Evolutionary conservation across 2,113 vertebrate genomes (phyloP).

Genomic region (Nannospalax galili): DNA sequence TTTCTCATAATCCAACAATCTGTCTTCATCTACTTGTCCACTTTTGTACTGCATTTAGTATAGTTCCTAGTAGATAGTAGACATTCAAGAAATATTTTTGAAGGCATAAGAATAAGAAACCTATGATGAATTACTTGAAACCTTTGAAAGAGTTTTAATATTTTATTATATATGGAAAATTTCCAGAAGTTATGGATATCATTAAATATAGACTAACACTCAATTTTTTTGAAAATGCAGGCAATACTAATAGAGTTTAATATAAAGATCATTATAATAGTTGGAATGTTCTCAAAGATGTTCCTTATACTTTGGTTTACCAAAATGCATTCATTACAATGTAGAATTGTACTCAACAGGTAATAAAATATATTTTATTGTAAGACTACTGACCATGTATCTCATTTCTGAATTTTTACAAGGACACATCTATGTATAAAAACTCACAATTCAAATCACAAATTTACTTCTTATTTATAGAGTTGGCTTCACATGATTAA

Average conservation of each 20-base stretch:
- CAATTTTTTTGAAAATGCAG: not conserved
- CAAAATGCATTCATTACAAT: slow-evolving; percentile 17
- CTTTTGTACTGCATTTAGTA: not conserved
- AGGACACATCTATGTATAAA: not conserved
- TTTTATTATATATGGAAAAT: not conserved
- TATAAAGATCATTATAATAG: not conserved
- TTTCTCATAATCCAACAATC: not conserved
- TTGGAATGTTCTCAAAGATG: not conserved
- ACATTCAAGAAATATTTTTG: slow-evolving; percentile 13
- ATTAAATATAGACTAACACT: slow-evolving; percentile 13
- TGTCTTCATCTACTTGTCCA: not conserved
- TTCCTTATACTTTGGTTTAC: not conserved
- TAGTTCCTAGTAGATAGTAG: not conserved
- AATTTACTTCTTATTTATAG: not conserved
- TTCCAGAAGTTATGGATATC: not conserved
- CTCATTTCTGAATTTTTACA: slow-evolving; percentile 9
- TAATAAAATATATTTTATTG: slow-evolving; percentile 18
- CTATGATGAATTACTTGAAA: not conserved
- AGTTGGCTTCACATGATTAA: not conserved
- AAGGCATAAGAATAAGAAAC: not conserved
- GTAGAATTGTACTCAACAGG: not conserved
- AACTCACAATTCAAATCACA: not conserved
- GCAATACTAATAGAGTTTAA: not conserved
- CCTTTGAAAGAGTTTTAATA: not conserved
- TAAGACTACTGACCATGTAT: not conserved